These are phyloP conservation scores for Heliconius sara DNA, from an alignment of 2,888 invertebrate species.

Conservation along the genomic window DNA sequence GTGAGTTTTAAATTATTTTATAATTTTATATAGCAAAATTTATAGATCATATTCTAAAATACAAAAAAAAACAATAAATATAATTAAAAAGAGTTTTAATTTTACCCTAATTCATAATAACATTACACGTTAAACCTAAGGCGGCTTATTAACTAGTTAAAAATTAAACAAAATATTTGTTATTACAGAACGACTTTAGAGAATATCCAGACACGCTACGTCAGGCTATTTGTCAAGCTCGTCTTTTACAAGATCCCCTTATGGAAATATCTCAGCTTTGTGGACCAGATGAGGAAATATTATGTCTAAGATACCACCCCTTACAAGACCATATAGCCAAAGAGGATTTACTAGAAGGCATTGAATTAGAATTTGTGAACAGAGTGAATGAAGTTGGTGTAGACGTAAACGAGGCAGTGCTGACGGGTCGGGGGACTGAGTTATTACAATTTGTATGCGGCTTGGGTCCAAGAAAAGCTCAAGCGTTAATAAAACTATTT, in stretches of 20 bases:
- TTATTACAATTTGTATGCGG: conserved; percentile 98
- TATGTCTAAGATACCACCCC: conserved; percentile 96
- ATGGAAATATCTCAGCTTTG: conserved; percentile 98
- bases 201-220: conserved; percentile 96
- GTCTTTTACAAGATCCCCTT: conserved; percentile 97
- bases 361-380: conserved; percentile 96
- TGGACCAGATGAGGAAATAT: conserved; percentile 97
- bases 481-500: conserved; percentile 92
- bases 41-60: no score
- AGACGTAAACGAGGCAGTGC: conserved; percentile 96
- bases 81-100: no score
- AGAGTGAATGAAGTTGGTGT: conserved; percentile 99
- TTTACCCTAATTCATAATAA: no score
- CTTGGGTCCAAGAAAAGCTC: conserved; percentile 96
- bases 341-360: conserved; percentile 92
- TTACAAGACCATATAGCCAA: conserved; percentile 91
- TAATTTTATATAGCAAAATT: neutral
- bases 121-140: neutral
- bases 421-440: conserved; percentile 93
- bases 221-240: conserved; percentile 96
- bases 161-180: neutral
- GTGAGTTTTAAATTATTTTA: conserved; percentile 61
- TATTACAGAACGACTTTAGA: conserved; percentile 89
- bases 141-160: neutral
- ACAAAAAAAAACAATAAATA: no score